Conservation (phyloP, 2,888 invertebrate genomes). For the Barypeithes pellucidus region DNA sequence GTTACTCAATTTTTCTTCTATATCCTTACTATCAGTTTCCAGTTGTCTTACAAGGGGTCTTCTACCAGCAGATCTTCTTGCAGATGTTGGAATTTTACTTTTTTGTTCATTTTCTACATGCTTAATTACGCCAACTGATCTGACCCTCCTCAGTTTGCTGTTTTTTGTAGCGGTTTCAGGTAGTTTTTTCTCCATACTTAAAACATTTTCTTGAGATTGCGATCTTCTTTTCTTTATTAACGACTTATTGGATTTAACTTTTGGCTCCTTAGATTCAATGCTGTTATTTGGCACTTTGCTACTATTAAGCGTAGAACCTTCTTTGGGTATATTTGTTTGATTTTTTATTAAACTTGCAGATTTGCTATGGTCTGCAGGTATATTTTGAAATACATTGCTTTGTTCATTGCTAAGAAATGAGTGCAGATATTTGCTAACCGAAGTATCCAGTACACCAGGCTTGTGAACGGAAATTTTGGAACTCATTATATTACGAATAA, state of each 20-base stretch:
- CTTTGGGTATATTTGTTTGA: not conserved
- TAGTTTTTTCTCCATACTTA: not conserved
- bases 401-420: slow-evolving; percentile 51
- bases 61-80: slow-evolving; percentile 47
- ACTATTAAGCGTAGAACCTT: not conserved
- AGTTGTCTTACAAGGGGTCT: slow-evolving; percentile 44
- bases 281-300: not conserved
- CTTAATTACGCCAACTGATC: slow-evolving; percentile 39
- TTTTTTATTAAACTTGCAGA: not conserved
- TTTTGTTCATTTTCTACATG: slow-evolving; percentile 17
- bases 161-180: slow-evolving; percentile 1
- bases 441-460: slow-evolving; percentile 39
- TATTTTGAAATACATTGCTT: slow-evolving; percentile 20
- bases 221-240: slow-evolving; percentile 22
- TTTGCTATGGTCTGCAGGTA: not conserved
- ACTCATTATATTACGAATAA: slow-evolving; percentile 34
- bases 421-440: slow-evolving; percentile 48
- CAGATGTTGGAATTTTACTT: slow-evolving; percentile 39
- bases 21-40: slow-evolving; percentile 44
- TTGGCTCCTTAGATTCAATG: not conserved
- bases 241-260: slow-evolving; percentile 8
- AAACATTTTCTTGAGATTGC: slow-evolving; percentile 25
- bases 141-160: slow-evolving; percentile 35
- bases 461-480: slow-evolving; percentile 45
- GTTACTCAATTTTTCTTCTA: slow-evolving; percentile 38